Evolutionary conservation across 1,140 invertebrate species (phyloP).

Genomic region (Pararge aegeria): DNA sequence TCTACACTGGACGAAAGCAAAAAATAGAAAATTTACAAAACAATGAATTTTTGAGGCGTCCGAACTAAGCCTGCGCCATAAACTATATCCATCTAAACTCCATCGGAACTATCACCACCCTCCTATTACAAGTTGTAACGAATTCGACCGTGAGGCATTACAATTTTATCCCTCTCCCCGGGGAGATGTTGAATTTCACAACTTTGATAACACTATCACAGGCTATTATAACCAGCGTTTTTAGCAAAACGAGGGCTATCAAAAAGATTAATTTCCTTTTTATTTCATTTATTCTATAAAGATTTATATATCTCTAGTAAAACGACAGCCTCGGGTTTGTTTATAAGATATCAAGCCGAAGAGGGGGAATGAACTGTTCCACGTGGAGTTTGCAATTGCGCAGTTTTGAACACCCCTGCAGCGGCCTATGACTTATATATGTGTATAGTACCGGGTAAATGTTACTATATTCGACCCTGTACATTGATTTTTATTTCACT

Average conservation of each 20-base stretch:
- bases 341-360: not conserved
- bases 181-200: conserved; percentile 22
- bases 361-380: conserved; percentile 56
- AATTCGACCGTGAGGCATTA: conserved; percentile 30
- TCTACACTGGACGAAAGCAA: too few species aligned
- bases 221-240: not conserved
- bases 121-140: conserved; percentile 32
- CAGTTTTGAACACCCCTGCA: conserved; percentile 69
- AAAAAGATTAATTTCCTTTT: too few species aligned
- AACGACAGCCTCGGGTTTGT: not conserved
- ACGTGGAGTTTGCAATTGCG: conserved; percentile 69
- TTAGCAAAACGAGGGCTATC: not conserved
- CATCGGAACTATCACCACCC: conserved; percentile 27
- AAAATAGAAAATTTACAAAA: too few species aligned
- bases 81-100: conserved; percentile 30
- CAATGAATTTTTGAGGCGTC: too few species aligned
- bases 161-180: conserved; percentile 27
- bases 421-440: conserved; percentile 53
- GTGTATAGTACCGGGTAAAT: conserved; percentile 36
- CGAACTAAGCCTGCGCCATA: not conserved
- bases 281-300: too few species aligned
- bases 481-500: too few species aligned
- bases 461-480: not conserved
- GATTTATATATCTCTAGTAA: too few species aligned
- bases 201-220: conserved; percentile 24